A percentile compares a stretch with the other conserved stretches of the same genome.
phyloP scores from a whole-genome alignment of 1,140 invertebrate genomes.

The Dolichoris vasculosae region DNA sequence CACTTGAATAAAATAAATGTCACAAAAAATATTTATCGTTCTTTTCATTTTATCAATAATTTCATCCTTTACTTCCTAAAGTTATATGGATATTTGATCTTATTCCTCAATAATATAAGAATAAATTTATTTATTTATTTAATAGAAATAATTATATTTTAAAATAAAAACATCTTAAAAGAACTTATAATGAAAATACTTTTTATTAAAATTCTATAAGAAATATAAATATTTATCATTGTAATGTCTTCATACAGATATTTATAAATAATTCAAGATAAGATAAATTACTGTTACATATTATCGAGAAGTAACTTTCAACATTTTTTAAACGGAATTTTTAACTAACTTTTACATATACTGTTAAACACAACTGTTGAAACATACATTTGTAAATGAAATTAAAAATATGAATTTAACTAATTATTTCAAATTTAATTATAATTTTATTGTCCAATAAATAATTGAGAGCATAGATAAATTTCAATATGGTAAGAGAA shows the following conservation, averaged over 20 bases:
- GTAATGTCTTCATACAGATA: too few relatives aligned
- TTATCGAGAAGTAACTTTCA: too few relatives aligned
- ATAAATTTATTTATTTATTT: background rate
- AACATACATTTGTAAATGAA: background rate
- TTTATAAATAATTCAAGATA: too few relatives aligned
- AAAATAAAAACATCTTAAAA: background rate
- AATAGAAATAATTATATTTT: background rate
- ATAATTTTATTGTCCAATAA: background rate
- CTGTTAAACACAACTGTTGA: too few relatives aligned
- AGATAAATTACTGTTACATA: too few relatives aligned
- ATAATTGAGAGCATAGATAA: background rate
- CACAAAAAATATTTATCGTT: constrained; percentile 21
- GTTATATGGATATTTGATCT: too few relatives aligned
- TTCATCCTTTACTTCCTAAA: background rate
- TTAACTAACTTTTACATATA: too few relatives aligned
- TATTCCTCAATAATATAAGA: background rate
- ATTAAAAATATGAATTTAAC: background rate
- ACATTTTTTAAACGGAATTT: too few relatives aligned
- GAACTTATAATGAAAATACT: too few relatives aligned
- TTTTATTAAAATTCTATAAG: too few relatives aligned
- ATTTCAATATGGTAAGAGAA: too few relatives aligned
- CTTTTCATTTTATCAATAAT: constrained; percentile 8
- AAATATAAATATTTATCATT: too few relatives aligned
- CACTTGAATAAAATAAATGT: constrained; percentile 54
- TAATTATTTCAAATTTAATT: background rate